Evolutionary conservation across 2,888 invertebrate species (phyloP).

Genomic region (Lasioglossum morio): DNA sequence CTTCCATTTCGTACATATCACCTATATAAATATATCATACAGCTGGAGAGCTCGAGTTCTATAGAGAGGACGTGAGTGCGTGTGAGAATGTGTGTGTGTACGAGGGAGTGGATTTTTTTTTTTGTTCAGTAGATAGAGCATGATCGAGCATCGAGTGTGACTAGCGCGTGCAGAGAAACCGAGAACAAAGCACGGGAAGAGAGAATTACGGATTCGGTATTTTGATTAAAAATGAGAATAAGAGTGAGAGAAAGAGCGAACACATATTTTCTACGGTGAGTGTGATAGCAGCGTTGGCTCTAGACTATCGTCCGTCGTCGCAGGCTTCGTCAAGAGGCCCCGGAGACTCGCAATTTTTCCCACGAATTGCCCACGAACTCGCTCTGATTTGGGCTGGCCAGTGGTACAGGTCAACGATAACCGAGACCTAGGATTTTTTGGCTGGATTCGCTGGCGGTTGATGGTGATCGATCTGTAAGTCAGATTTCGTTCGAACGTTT

Average conservation of each 20-base stretch:
- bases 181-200: slow-evolving; percentile 6
- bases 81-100: neutral
- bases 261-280: slow-evolving; percentile 56
- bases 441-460: neutral
- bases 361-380: neutral
- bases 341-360: neutral
- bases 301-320: slow-evolving; percentile 36
- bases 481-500: neutral
- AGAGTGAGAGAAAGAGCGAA: slow-evolving; percentile 6
- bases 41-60: slow-evolving; percentile 15
- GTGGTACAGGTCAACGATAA: neutral
- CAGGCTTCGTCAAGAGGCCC: slow-evolving; percentile 19
- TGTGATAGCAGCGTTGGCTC: slow-evolving; percentile 41
- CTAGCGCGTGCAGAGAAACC: slow-evolving; percentile 25
- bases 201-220: slow-evolving; percentile 44
- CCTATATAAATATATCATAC: slow-evolving; percentile 71
- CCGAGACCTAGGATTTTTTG: neutral
- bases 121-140: slow-evolving; percentile 37
- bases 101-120: slow-evolving; percentile 14
- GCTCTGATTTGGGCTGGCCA: neutral
- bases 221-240: slow-evolving; percentile 48
- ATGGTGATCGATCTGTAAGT: neutral
- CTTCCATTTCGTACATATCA: slow-evolving; percentile 85
- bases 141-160: slow-evolving; percentile 46
- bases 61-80: neutral